Percentiles rank a stretch among this genome's conserved stretches.
These are phyloP conservation scores for Campoletis raptor DNA, from an alignment of 2,888 invertebrate genomes.

Conservation along the genomic window DNA sequence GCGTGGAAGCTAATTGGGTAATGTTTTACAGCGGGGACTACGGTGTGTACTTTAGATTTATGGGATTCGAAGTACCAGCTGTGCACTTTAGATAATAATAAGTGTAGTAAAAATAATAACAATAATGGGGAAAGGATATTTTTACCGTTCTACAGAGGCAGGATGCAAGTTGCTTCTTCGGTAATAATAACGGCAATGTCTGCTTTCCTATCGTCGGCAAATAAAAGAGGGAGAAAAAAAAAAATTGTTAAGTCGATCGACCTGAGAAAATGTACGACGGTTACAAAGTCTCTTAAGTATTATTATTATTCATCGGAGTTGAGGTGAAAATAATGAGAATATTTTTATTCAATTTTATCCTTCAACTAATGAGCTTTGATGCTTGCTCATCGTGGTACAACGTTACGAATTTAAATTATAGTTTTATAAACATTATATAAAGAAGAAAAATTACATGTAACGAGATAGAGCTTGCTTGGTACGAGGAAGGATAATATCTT, in stretches of 20 bases:
- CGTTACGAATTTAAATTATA: not conserved
- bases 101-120: slow-evolving; percentile 30
- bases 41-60: slow-evolving; percentile 27
- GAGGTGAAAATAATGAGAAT: slow-evolving; percentile 10
- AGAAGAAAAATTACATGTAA: not conserved
- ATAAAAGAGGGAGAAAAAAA: slow-evolving; percentile 4
- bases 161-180: slow-evolving; percentile 36
- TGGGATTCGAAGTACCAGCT: slow-evolving; percentile 13
- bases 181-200: slow-evolving; percentile 47
- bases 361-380: not conserved
- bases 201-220: slow-evolving; percentile 24
- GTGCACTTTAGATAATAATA: slow-evolving; percentile 41
- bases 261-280: slow-evolving; percentile 5
- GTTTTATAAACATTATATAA: not conserved
- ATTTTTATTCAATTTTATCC: slow-evolving; percentile 44
- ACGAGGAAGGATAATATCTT: not conserved
- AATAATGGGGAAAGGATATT: slow-evolving; percentile 6
- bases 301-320: slow-evolving; percentile 1
- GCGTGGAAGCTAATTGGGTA: slow-evolving; percentile 53
- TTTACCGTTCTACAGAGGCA: slow-evolving; percentile 44
- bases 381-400: not conserved
- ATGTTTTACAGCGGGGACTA: slow-evolving; percentile 41
- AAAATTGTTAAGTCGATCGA: slow-evolving; percentile 40
- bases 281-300: not conserved
- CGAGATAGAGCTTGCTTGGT: not conserved